These are phyloP conservation scores for Stigmatopora argus DNA, from an alignment of 2,113 vertebrate species.

Conservation along the genomic window DNA sequence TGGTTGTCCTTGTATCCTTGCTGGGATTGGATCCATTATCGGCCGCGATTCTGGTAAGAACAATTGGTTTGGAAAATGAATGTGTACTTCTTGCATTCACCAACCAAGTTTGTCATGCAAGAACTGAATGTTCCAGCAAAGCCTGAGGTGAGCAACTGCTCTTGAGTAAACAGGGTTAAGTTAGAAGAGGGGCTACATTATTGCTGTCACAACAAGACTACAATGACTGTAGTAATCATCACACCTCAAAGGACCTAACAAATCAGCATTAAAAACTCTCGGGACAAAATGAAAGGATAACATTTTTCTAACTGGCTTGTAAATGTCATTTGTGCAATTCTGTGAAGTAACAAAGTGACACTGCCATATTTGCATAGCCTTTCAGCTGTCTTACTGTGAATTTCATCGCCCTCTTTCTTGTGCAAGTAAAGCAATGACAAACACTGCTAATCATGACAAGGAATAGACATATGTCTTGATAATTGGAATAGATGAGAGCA, in stretches of 20 bases:
- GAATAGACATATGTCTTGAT: slow-evolving; percentile 53
- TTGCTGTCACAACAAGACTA: slow-evolving; percentile 33
- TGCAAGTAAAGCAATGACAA: slow-evolving; percentile 49
- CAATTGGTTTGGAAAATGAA: no score
- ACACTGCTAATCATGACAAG: slow-evolving; percentile 43
- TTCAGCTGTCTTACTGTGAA: slow-evolving; percentile 46
- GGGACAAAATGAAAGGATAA: slow-evolving; percentile 40
- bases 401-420: slow-evolving; percentile 47
- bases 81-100: not conserved
- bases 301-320: slow-evolving; percentile 25
- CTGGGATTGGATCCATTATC: no score
- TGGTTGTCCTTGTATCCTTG: no score
- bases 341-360: slow-evolving; percentile 46
- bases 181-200: slow-evolving; percentile 29
- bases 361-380: slow-evolving; percentile 44
- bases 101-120: slow-evolving; percentile 7
- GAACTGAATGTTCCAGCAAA: not conserved
- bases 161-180: slow-evolving; percentile 7
- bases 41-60: no score
- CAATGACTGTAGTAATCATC: slow-evolving; percentile 25
- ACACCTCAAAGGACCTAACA: slow-evolving; percentile 17
- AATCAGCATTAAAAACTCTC: slow-evolving; percentile 22
- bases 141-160: not conserved
- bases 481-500: slow-evolving; percentile 28
- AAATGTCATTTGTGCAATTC: slow-evolving; percentile 27